Conservation (phyloP, 2,888 invertebrate genomes). For the Protophormia terraenovae region DNA sequence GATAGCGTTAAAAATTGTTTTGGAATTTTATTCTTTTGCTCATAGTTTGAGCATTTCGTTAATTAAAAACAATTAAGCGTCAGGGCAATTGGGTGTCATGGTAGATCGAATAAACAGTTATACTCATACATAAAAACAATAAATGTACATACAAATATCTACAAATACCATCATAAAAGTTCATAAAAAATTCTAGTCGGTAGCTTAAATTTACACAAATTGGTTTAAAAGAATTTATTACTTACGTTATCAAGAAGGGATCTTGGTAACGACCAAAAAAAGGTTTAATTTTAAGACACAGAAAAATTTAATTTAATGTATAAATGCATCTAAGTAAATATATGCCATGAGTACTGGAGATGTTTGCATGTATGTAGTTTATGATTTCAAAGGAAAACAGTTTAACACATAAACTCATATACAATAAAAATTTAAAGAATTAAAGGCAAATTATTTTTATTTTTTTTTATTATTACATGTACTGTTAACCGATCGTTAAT, state of each 20-base stretch:
- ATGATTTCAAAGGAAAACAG: constrained; percentile 46
- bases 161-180: background rate
- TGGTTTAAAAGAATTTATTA: constrained; percentile 9
- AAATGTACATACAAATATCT: background rate
- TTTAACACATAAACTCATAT: constrained; percentile 31
- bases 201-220: background rate
- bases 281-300: constrained; percentile 53
- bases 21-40: constrained; percentile 62
- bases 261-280: constrained; percentile 34
- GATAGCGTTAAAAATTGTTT: constrained; percentile 60
- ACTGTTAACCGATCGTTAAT: constrained; percentile 39
- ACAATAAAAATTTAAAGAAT: constrained; percentile 28
- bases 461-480: constrained; percentile 6
- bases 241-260: constrained; percentile 41
- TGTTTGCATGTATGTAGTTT: constrained; percentile 8
- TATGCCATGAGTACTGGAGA: background rate
- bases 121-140: too few species aligned
- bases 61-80: constrained; percentile 68
- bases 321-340: background rate
- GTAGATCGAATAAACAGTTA: constrained; percentile 52
- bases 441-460: constrained; percentile 54
- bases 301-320: background rate
- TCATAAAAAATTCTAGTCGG: background rate
- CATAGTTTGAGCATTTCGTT: constrained; percentile 64
- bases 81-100: constrained; percentile 71